A percentile compares a stretch with the other conserved stretches of the same genome.
Evolutionary conservation across 2,888 invertebrate species (phyloP).

Genomic region (Caenorhabditis sp.): DNA sequence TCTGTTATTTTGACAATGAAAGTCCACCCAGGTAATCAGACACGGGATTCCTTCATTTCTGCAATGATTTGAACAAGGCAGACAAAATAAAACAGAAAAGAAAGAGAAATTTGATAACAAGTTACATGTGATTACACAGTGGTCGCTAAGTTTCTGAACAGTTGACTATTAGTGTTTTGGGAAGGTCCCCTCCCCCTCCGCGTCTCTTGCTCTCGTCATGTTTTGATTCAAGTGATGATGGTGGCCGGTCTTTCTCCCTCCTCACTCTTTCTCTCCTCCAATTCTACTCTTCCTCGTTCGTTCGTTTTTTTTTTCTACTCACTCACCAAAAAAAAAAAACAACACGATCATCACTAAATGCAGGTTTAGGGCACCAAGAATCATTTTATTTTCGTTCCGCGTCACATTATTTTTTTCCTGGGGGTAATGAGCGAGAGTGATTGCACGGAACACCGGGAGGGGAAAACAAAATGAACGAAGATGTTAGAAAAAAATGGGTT

Average conservation of each 20-base stretch:
- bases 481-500: background rate
- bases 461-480: conserved; percentile 3
- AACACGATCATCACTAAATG: conserved; percentile 54
- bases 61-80: background rate
- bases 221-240: conserved; percentile 42
- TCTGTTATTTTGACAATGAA: conserved; percentile 6
- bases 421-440: conserved; percentile 17
- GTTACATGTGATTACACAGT: conserved; percentile 47
- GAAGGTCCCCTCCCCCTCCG: background rate
- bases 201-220: conserved; percentile 39
- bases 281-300: conserved; percentile 23
- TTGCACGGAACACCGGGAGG: background rate
- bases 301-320: conserved; percentile 20
- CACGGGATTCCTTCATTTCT: background rate
- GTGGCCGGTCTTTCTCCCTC: conserved; percentile 38
- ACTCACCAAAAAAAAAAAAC: conserved; percentile 38
- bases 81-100: background rate
- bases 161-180: conserved; percentile 21
- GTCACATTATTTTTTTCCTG: conserved; percentile 35
- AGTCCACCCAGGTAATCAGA: conserved; percentile 6
- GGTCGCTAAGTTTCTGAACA: conserved; percentile 50
- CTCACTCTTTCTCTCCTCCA: conserved; percentile 1
- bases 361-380: conserved; percentile 55
- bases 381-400: conserved; percentile 58
- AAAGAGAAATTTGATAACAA: conserved; percentile 46